These are phyloP conservation scores for Cliona cf. orientalis DNA, from an alignment of 37 sponge, comb jelly and placozoan genomes.

Conservation along the genomic window DNA sequence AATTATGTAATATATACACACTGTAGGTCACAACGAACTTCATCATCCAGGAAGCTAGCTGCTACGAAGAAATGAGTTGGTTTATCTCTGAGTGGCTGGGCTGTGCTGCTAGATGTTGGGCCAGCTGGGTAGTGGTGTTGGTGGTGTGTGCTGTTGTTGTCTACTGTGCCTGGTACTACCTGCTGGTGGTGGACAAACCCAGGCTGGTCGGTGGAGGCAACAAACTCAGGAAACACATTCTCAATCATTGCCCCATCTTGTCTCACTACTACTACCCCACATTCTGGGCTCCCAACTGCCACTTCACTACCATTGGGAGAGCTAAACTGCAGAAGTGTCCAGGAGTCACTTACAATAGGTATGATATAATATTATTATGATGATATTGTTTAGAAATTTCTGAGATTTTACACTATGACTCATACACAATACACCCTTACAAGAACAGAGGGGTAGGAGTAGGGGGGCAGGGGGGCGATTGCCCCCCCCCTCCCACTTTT, in stretches of 20 bases:
- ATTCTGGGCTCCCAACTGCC: slow-evolving; percentile 68
- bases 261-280: slow-evolving; percentile 70
- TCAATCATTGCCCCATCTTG: slow-evolving; percentile 55
- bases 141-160: neutral
- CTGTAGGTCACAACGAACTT: too few species aligned
- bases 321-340: slow-evolving; percentile 44
- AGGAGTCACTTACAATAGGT: slow-evolving; percentile 61
- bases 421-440: too few species aligned
- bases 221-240: slow-evolving; percentile 1
- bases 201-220: slow-evolving; percentile 28
- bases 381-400: too few species aligned
- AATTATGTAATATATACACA: too few species aligned
- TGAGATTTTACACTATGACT: too few species aligned
- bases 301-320: slow-evolving; percentile 60
- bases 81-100: neutral
- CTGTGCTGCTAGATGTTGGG: neutral
- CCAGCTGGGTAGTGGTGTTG: neutral
- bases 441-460: too few species aligned
- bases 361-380: neutral
- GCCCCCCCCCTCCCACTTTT: too few species aligned
- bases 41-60: neutral
- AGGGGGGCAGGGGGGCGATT: too few species aligned
- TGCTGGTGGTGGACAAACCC: slow-evolving; percentile 49
- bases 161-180: slow-evolving; percentile 34
- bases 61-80: too few species aligned